Percentiles rank a stretch among this genome's conserved stretches.
phyloP scores from a whole-genome alignment of 2,888 invertebrate genomes.

The Luperina nickerlii region DNA sequence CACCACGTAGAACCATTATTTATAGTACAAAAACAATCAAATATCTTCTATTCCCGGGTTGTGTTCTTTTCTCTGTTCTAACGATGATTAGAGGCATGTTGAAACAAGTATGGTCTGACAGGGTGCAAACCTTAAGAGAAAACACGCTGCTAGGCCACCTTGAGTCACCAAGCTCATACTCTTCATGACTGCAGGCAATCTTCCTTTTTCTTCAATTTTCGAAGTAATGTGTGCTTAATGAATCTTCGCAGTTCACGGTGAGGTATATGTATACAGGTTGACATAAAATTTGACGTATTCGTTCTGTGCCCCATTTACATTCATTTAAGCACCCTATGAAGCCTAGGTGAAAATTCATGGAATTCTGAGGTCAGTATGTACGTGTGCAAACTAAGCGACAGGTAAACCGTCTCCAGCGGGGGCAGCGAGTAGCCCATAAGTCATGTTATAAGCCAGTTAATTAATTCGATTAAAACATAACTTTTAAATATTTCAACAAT shows the following conservation, averaged over 20 bases:
- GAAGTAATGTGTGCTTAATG: background rate
- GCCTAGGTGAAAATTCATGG: background rate
- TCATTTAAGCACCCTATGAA: background rate
- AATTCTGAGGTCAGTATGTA: background rate
- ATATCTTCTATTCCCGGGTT: constrained; percentile 35
- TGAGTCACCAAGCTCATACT: constrained; percentile 82
- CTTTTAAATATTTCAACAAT: background rate
- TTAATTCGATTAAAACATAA: background rate
- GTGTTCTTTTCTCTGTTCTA: constrained; percentile 35
- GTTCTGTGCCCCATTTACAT: background rate
- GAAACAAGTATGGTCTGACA: constrained; percentile 91
- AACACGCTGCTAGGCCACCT: constrained; percentile 91
- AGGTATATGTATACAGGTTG: background rate
- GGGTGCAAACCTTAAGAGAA: constrained; percentile 89
- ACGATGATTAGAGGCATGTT: constrained; percentile 77
- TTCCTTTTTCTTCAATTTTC: background rate
- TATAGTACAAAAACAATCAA: background rate
- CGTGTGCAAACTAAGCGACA: background rate
- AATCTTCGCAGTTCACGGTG: background rate
- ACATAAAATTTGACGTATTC: background rate
- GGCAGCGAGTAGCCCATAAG: background rate
- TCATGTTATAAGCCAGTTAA: background rate
- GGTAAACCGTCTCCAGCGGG: background rate
- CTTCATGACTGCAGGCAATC: background rate
- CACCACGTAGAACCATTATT: background rate